phyloP scores from a whole-genome alignment of 2,888 invertebrate species.

The Bugula neritina region DNA sequence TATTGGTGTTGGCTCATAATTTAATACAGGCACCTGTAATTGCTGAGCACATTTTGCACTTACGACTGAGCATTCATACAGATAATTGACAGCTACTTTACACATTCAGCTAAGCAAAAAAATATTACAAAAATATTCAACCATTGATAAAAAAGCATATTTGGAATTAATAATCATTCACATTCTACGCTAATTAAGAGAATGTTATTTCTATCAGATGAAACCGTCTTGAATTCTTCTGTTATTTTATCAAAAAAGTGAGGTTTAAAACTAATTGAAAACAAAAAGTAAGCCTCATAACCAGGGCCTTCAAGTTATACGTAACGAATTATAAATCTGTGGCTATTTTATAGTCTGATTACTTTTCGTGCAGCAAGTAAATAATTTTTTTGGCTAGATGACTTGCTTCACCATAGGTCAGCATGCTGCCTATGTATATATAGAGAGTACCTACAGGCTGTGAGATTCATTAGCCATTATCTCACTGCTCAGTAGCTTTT shows the following conservation, averaged over 20 bases:
- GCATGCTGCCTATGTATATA: not conserved
- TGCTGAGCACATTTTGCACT: not conserved
- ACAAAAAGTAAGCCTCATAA: too few relatives aligned
- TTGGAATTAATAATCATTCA: not conserved
- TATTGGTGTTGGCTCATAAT: too few relatives aligned
- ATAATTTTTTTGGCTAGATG: too few relatives aligned
- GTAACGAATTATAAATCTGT: too few relatives aligned
- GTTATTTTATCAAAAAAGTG: too few relatives aligned
- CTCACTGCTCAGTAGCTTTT: constrained; percentile 15
- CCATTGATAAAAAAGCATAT: not conserved
- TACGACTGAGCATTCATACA: not conserved
- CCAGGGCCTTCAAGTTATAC: too few relatives aligned
- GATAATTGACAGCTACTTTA: constrained; percentile 25
- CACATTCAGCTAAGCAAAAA: not conserved
- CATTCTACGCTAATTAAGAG: not conserved
- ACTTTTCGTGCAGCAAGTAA: too few relatives aligned
- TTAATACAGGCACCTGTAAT: not conserved
- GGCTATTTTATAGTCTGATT: too few relatives aligned
- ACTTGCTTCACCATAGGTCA: too few relatives aligned
- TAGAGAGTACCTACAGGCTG: not conserved
- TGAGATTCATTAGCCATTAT: constrained; percentile 19
- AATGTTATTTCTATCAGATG: too few relatives aligned
- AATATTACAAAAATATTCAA: constrained; percentile 16
- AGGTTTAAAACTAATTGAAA: too few relatives aligned
- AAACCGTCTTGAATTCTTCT: too few relatives aligned